phyloP scores from a whole-genome alignment of 1,140 invertebrate genomes.

The Drosophila funebris region DNA sequence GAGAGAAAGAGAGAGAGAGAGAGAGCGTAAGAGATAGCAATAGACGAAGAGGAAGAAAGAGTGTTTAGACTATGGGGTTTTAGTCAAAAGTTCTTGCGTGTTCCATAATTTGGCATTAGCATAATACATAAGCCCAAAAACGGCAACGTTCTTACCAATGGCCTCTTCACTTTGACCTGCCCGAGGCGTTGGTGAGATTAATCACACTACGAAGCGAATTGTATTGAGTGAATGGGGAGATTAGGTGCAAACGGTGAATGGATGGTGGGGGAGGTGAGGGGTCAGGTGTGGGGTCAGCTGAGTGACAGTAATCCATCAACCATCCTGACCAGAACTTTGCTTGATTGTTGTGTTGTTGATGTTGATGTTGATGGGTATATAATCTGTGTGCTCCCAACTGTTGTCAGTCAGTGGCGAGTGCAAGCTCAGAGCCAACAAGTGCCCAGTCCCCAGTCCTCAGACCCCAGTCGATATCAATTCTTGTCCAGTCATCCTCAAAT shows the following conservation, averaged over 20 bases:
- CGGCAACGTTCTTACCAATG: constrained; percentile 26
- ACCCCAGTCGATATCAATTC: not conserved
- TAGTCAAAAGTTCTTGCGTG: not conserved
- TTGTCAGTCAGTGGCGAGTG: constrained; percentile 73
- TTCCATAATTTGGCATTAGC: constrained; percentile 52
- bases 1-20: not conserved
- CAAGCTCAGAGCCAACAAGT: constrained; percentile 66
- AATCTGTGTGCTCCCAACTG: constrained; percentile 43
- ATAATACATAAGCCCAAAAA: constrained; percentile 44
- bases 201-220: constrained; percentile 20
- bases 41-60: not conserved
- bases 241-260: too few relatives aligned
- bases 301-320: constrained; percentile 57
- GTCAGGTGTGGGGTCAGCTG: not conserved
- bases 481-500: not conserved
- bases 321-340: constrained; percentile 30
- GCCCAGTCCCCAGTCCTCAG: constrained; percentile 1
- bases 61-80: not conserved
- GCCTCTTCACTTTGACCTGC: constrained; percentile 68
- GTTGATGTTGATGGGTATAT: constrained; percentile 56
- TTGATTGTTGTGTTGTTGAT: not conserved
- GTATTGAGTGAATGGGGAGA: not conserved
- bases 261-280: not conserved
- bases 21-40: not conserved
- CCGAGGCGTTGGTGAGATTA: constrained; percentile 50